These are phyloP conservation scores for Melanargia galathea DNA, from an alignment of 2,888 invertebrate genomes.

Conservation along the genomic window DNA sequence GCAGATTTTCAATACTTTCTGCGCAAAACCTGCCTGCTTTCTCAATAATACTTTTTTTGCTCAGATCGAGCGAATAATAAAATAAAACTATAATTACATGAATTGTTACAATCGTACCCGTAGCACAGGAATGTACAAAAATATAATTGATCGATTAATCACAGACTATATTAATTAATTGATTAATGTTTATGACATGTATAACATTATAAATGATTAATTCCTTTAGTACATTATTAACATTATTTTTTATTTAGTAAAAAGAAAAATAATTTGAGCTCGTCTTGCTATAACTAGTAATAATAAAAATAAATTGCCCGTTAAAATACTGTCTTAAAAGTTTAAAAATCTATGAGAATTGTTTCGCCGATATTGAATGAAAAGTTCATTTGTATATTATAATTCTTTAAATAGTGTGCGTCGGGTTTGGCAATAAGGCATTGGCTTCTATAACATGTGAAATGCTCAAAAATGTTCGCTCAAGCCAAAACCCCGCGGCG, in stretches of 20 bases:
- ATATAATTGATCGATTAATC: constrained; percentile 71
- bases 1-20: background rate
- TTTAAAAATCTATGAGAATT: background rate
- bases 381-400: background rate
- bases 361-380: constrained; percentile 12
- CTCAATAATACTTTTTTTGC: background rate
- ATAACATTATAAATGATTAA: constrained; percentile 18
- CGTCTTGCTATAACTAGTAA: background rate
- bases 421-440: constrained; percentile 39
- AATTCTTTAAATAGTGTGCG: constrained; percentile 29
- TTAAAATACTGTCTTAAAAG: background rate
- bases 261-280: constrained; percentile 18
- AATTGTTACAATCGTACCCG: constrained; percentile 59
- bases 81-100: constrained; percentile 31
- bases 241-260: background rate
- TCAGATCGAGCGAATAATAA: constrained; percentile 19
- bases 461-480: constrained; percentile 10
- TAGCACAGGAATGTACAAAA: constrained; percentile 79
- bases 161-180: constrained; percentile 51
- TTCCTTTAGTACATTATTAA: background rate
- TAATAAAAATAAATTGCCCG: constrained; percentile 5
- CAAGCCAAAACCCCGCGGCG: background rate
- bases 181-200: constrained; percentile 26
- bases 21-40: background rate
- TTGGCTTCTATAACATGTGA: constrained; percentile 40